These are phyloP conservation scores for Macrotrachela quadricornifera DNA, from an alignment of 1,140 invertebrate genomes.

Conservation along the genomic window DNA sequence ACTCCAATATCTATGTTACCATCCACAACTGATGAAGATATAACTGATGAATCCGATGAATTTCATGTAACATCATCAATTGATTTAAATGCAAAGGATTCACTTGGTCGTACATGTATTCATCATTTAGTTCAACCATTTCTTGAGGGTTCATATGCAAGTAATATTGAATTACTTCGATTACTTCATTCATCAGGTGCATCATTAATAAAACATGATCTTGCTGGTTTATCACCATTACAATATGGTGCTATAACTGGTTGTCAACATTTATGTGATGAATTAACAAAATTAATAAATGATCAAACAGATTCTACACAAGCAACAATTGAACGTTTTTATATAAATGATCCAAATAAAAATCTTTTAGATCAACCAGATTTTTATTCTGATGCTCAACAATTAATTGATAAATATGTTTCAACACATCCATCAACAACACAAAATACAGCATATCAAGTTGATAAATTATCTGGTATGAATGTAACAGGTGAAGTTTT, in stretches of 20 bases:
- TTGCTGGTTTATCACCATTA: conserved; percentile 20
- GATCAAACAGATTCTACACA: too few species aligned
- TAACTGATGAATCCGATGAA: too few species aligned
- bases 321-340: too few species aligned
- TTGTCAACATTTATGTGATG: conserved; percentile 5
- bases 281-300: too few species aligned
- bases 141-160: conserved; percentile 20
- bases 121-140: conserved; percentile 31
- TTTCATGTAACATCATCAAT: background rate
- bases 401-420: too few species aligned
- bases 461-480: too few species aligned
- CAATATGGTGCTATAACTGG: conserved; percentile 16
- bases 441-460: too few species aligned
- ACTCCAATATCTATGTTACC: too few species aligned
- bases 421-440: too few species aligned
- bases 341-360: background rate
- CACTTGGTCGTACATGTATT: conserved; percentile 26
- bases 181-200: conserved; percentile 24
- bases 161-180: conserved; percentile 21
- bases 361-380: background rate
- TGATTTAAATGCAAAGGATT: conserved; percentile 22
- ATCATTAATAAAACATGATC: conserved; percentile 18
- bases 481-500: too few species aligned
- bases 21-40: too few species aligned
- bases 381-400: too few species aligned